Conservation (phyloP, 2,113 vertebrate species). For the Callionymus lyra region DNA sequence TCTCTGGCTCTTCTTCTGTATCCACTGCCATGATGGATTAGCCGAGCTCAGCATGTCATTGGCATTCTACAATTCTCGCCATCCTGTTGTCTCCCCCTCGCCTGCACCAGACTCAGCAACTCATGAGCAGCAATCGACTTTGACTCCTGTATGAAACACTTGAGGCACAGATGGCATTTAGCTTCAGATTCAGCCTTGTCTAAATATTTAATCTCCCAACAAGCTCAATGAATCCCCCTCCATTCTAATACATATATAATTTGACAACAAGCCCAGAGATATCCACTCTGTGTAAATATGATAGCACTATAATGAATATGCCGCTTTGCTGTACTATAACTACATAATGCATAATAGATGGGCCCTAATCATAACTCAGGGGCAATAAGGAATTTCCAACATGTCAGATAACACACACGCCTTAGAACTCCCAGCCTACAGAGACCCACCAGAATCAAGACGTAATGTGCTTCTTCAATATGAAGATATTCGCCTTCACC, state of each 20-base stretch:
- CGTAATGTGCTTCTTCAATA: constrained; percentile 19
- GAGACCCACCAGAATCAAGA: constrained; percentile 13
- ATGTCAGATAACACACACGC: constrained; percentile 17
- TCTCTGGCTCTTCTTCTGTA: constrained; percentile 38
- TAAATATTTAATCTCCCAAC: constrained; percentile 63
- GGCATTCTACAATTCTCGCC: constrained; percentile 53
- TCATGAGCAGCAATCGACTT: constrained; percentile 60
- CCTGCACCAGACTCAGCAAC: constrained; percentile 45
- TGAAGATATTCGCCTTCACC: neutral
- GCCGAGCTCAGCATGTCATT: constrained; percentile 42
- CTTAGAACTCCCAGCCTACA: constrained; percentile 11
- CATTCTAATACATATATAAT: constrained; percentile 55
- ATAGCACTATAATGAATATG: constrained; percentile 45
- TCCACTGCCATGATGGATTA: constrained; percentile 52
- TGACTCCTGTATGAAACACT: constrained; percentile 54
- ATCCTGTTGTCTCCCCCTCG: constrained; percentile 42
- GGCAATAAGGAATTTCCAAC: constrained; percentile 36
- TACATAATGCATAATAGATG: constrained; percentile 49
- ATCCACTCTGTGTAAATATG: constrained; percentile 39
- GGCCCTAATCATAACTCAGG: constrained; percentile 48
- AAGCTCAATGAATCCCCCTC: constrained; percentile 55
- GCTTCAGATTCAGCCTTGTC: constrained; percentile 52
- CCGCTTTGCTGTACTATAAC: constrained; percentile 39
- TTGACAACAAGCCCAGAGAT: constrained; percentile 47
- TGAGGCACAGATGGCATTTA: constrained; percentile 59